Base-by-base conservation (phyloP, 2,888 invertebrate species). In the Cryptocephalus moraei region DNA sequence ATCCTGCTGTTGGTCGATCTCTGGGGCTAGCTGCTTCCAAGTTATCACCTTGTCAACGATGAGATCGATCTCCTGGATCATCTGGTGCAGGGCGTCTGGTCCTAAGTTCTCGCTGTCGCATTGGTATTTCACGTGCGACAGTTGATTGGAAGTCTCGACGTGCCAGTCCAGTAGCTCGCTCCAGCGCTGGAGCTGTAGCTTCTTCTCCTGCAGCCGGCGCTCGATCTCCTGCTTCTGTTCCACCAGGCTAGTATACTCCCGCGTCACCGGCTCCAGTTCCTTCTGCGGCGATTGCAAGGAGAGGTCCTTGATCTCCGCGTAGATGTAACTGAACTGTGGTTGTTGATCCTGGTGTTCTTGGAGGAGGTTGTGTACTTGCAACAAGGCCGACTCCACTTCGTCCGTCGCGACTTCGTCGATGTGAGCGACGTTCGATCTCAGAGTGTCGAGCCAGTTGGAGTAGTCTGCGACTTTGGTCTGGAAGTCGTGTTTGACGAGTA, bases 261-360 rank as follows among this genome's bases (percentile, higher is more conserved):
- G 82, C 57, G 84, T 82, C 3, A 92, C 69, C 1, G 80, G 74
- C 46, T 81, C 78, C 1, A 82, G 79, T 62, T 91, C 91, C 54
- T 85, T 82, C 0, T 84, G 80, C n/a, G 82, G 78, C 1, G 83
- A 83, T 54, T 75, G 75, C 9, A 79, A 70, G 0, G 84, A 80
- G 57, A 91, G 75, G 48, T 82, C 81, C 61, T 90, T 90, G 0
- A 93, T 82, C 73, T 92, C 89, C 56, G 84, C 81, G 58, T 88
- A 86, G 55, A 93, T 86, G 2, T 79, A 78, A 52, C 82, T 78
- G 55, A 92, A 88, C 40, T 78, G 76, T 0, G 86, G 81, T 58
- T 86, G 85, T 61, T 90, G 87, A 40, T 91, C 88, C 1, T 85
- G 82, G 64, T 90, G 88, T 62, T 94, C 93, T 68, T 89, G 87